phyloP scores from a whole-genome alignment of 2,797 vertebrate genomes.

The Hapalemur alaotrensis region DNA sequence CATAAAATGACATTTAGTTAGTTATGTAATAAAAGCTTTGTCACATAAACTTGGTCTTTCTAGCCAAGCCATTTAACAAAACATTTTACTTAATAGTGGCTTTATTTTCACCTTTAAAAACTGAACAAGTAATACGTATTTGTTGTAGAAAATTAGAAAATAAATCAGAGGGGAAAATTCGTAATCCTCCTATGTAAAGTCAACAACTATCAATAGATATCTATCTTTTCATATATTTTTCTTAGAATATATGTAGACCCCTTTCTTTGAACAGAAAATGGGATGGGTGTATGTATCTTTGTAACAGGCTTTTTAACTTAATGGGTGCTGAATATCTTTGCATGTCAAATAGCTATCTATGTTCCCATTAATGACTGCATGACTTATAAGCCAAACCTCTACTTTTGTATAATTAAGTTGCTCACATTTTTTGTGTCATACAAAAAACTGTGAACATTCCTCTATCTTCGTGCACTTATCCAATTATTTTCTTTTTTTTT shows the following conservation, averaged over 20 bases:
- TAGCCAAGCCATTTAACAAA: constrained; percentile 4
- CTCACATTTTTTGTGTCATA: neutral
- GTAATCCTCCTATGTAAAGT: neutral
- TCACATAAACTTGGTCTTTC: neutral
- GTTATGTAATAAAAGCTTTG: neutral
- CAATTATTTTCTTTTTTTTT: constrained; percentile 1
- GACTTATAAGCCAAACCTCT: neutral
- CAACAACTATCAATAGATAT: neutral
- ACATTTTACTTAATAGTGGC: neutral
- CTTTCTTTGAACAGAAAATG: constrained; percentile 1
- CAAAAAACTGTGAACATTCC: neutral
- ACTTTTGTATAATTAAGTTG: neutral
- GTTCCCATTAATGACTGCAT: neutral
- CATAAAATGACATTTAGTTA: neutral
- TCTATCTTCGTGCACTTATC: neutral
- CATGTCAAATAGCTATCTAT: neutral
- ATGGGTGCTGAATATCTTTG: neutral
- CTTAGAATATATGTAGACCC: neutral
- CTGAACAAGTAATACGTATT: neutral
- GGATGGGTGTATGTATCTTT: neutral
- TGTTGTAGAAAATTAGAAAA: constrained; percentile 3
- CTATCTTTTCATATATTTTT: neutral
- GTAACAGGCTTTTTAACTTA: neutral
- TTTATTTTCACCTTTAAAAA: constrained; percentile 42
- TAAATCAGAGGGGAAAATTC: neutral